Conservation (phyloP, 2,888 invertebrate species). For the Drosophila fulvimacula region DNA sequence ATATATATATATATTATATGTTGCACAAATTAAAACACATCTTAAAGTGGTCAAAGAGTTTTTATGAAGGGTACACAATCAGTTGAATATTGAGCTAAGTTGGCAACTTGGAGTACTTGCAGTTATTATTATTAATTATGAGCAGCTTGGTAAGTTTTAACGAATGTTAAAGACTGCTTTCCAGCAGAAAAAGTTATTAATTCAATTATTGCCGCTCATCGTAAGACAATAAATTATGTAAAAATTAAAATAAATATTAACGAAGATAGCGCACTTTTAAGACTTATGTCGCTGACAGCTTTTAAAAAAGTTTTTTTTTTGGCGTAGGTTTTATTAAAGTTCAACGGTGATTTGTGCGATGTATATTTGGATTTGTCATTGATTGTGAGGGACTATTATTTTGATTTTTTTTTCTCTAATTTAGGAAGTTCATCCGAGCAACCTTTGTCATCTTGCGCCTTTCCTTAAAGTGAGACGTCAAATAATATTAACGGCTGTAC, state of each 20-base stretch:
- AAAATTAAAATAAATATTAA: slow-evolving; percentile 12
- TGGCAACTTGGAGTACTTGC: no score
- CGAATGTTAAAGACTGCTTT: background rate
- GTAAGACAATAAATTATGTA: slow-evolving; percentile 17
- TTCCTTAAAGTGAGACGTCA: slow-evolving; percentile 28
- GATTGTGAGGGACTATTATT: slow-evolving; percentile 37
- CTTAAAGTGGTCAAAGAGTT: background rate
- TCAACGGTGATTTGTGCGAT: background rate
- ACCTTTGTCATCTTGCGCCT: slow-evolving; percentile 42
- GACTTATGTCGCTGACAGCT: slow-evolving; percentile 38
- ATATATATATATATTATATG: background rate
- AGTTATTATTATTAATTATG: background rate
- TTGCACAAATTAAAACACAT: background rate
- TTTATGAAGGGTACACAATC: background rate
- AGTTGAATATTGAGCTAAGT: background rate
- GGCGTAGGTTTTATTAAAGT: background rate
- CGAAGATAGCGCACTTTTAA: background rate
- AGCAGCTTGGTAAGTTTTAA: background rate
- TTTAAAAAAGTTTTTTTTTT: slow-evolving; percentile 57
- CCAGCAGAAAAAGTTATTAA: background rate
- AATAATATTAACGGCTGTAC: slow-evolving; percentile 51
- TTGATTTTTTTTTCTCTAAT: background rate
- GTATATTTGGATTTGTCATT: background rate
- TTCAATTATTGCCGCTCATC: slow-evolving; percentile 30
- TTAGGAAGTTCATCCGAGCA: slow-evolving; percentile 11